Evolutionary conservation across 2,113 vertebrate genomes (phyloP).

Genomic region (Xenus cinereus): DNA sequence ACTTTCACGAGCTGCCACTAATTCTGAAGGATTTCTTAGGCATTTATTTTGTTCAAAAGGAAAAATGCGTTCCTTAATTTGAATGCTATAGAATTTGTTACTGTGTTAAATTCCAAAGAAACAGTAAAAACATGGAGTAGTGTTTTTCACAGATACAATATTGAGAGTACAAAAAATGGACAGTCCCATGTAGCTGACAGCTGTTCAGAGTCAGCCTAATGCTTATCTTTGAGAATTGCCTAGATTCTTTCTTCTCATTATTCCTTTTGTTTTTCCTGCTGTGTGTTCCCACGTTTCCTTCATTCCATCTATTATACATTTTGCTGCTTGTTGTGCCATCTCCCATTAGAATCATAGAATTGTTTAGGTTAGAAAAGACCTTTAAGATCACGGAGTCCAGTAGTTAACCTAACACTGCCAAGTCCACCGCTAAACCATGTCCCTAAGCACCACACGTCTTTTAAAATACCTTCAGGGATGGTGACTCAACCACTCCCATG

Average conservation of each 20-base stretch:
- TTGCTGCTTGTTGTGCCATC: neutral
- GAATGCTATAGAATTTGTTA: neutral
- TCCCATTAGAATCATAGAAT: neutral
- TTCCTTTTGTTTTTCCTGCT: neutral
- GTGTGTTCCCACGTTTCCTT: neutral
- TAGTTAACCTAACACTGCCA: neutral
- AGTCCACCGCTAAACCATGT: neutral
- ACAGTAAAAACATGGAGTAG: neutral
- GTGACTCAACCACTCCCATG: neutral
- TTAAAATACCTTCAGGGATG: neutral
- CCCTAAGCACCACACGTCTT: neutral
- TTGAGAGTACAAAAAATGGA: neutral
- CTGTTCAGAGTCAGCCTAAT: neutral
- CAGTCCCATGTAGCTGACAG: neutral
- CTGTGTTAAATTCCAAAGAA: neutral
- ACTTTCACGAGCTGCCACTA: neutral
- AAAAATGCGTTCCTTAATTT: neutral
- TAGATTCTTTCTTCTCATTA: neutral
- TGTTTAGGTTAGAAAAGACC: neutral
- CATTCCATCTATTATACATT: neutral
- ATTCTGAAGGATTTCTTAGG: neutral
- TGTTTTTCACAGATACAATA: neutral
- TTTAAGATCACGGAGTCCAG: neutral
- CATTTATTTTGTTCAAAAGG: neutral
- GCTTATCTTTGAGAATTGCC: neutral